Evolutionary conservation across 2,888 invertebrate species (phyloP).

Genomic region (Diaphora mendica): DNA sequence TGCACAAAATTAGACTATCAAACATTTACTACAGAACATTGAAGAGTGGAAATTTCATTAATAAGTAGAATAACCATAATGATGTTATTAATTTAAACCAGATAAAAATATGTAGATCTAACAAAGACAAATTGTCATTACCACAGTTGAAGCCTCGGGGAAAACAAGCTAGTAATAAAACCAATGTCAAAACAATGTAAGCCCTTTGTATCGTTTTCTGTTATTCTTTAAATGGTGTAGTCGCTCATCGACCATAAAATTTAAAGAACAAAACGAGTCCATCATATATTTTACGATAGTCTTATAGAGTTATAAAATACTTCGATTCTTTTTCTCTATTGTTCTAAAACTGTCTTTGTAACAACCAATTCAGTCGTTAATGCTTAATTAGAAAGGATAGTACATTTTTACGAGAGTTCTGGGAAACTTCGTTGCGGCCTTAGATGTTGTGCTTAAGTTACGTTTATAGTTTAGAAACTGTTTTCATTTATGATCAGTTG

Average conservation of each 20-base stretch:
- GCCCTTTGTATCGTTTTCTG: background rate
- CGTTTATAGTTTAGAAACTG: background rate
- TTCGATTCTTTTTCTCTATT: conserved; percentile 19
- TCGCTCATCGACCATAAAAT: background rate
- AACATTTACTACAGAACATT: too few relatives aligned
- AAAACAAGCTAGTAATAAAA: background rate
- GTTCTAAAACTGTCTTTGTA: conserved; percentile 13
- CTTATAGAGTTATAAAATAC: conserved; percentile 16
- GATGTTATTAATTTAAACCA: too few relatives aligned
- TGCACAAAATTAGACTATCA: too few relatives aligned
- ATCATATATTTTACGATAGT: background rate
- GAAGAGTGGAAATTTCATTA: too few relatives aligned
- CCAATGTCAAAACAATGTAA: background rate
- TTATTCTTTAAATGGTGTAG: background rate
- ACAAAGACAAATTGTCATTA: too few relatives aligned
- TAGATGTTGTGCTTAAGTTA: background rate
- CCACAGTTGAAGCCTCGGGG: background rate
- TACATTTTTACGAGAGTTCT: conserved; percentile 10
- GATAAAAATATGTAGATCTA: too few relatives aligned
- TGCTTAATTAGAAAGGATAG: conserved; percentile 24
- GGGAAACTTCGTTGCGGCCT: conserved; percentile 7
- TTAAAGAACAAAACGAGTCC: conserved; percentile 13
- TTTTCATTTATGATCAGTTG: background rate
- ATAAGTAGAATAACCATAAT: too few relatives aligned
- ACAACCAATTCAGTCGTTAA: conserved; percentile 24